A percentile compares a stretch with the other conserved stretches of the same genome.
phyloP scores from a whole-genome alignment of 2,113 vertebrate genomes.

The Pteronura brasiliensis region DNA sequence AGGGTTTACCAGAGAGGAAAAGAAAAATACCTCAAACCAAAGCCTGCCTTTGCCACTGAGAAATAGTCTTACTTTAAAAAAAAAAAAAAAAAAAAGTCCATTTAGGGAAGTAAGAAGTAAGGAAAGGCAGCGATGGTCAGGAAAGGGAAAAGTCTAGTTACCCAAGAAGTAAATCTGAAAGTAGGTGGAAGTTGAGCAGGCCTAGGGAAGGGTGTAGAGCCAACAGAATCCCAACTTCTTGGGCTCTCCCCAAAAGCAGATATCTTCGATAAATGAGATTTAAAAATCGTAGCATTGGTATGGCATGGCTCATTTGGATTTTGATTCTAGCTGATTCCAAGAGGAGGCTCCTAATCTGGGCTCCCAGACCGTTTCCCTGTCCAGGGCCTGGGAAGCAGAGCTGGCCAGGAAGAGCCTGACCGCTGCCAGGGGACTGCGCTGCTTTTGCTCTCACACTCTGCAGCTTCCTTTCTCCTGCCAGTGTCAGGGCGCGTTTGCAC shows the following conservation, averaged over 20 bases:
- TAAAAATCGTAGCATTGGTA: background rate
- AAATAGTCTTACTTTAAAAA: background rate
- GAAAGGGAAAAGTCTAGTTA: background rate
- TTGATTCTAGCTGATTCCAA: background rate
- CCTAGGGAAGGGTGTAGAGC: too few relatives aligned
- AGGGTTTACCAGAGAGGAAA: background rate
- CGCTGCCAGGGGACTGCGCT: background rate
- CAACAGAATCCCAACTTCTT: too few relatives aligned
- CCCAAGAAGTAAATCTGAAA: background rate
- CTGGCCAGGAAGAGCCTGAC: background rate
- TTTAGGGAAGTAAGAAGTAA: background rate
- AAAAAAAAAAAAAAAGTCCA: background rate
- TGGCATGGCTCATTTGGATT: background rate
- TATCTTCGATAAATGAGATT: background rate
- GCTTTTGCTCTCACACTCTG: background rate
- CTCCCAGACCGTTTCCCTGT: background rate
- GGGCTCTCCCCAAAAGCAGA: background rate
- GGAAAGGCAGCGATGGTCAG: background rate
- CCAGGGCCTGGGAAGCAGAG: background rate
- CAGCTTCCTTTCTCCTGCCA: background rate
- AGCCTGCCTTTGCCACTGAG: background rate
- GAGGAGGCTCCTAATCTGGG: background rate
- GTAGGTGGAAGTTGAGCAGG: background rate
- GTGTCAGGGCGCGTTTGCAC: accelerated
- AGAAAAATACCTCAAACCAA: background rate